Evolutionary conservation across 1,140 invertebrate species (phyloP).

Genomic region (Triops longicaudatus): DNA sequence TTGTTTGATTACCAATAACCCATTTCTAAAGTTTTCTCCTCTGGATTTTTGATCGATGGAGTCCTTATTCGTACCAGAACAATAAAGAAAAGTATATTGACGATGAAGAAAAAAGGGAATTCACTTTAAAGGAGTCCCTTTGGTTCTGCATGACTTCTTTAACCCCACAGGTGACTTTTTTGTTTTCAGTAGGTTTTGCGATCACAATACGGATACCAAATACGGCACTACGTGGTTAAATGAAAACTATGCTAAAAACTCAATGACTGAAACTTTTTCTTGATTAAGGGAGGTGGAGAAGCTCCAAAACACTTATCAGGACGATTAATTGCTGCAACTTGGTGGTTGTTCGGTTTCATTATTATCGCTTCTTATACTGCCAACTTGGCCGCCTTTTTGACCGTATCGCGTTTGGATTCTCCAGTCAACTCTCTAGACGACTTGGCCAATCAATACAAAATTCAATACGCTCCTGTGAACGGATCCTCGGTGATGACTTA

Average conservation of each 20-base stretch:
- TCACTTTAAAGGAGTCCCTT: slow-evolving; percentile 89
- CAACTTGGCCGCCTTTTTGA: slow-evolving; percentile 88
- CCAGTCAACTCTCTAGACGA: slow-evolving; percentile 88
- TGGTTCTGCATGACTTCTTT: slow-evolving; percentile 99
- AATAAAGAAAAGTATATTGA: slow-evolving; percentile 86
- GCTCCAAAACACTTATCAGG: slow-evolving; percentile 91
- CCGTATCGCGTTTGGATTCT: slow-evolving; percentile 82
- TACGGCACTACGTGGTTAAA: too few relatives aligned
- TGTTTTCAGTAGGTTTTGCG: not conserved
- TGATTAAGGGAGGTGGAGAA: slow-evolving; percentile 71
- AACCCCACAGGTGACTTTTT: slow-evolving; percentile 70
- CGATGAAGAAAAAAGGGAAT: slow-evolving; percentile 89
- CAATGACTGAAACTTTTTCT: not conserved
- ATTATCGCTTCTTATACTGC: slow-evolving; percentile 98
- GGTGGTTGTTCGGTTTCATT: slow-evolving; percentile 97
- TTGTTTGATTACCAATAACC: not conserved
- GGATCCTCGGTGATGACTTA: slow-evolving; percentile 82
- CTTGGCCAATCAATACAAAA: slow-evolving; percentile 88
- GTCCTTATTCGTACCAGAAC: slow-evolving; percentile 92
- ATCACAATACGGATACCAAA: not conserved
- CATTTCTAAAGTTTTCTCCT: slow-evolving; percentile 65
- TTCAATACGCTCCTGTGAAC: slow-evolving; percentile 81
- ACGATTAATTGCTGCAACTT: slow-evolving; percentile 83
- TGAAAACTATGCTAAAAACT: too few relatives aligned
- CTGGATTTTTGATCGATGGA: slow-evolving; percentile 93